These are phyloP conservation scores for Chroicocephalus ridibundus DNA, from an alignment of 2,113 vertebrate species.

Conservation along the genomic window DNA sequence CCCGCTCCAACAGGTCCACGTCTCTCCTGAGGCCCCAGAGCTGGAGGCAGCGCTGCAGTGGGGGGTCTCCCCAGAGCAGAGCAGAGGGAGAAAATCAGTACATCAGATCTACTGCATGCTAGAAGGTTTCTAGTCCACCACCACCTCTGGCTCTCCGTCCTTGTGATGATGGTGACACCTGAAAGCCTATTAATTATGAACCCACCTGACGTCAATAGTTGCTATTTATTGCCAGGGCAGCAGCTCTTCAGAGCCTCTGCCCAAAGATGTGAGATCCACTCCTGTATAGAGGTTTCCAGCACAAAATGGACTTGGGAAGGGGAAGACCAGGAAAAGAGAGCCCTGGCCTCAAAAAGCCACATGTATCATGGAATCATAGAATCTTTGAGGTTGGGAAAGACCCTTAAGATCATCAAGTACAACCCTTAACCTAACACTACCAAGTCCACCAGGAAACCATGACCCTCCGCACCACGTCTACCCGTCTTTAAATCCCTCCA, in stretches of 20 bases:
- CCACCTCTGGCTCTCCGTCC: neutral
- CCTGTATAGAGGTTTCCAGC: rapidly evolving
- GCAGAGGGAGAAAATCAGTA: rapidly evolving
- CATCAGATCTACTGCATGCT: neutral
- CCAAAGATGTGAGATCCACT: neutral
- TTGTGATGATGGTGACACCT: rapidly evolving
- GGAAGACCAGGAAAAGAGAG: neutral
- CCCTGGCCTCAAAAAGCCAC: neutral
- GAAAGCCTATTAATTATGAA: neutral
- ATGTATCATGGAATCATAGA: neutral
- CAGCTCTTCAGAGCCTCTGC: neutral
- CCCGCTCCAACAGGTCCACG: neutral
- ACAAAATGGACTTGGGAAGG: neutral
- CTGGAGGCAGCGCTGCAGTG: neutral
- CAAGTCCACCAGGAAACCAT: neutral
- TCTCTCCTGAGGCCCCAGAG: neutral
- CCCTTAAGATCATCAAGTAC: neutral
- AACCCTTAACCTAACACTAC: neutral
- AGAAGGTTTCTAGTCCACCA: neutral
- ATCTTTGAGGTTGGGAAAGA: neutral
- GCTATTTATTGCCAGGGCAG: neutral
- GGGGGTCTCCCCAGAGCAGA: neutral
- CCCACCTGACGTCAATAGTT: neutral
- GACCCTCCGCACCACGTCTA: neutral
- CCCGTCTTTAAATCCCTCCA: neutral